Evolutionary conservation across 1,140 invertebrate genomes (phyloP).

Genomic region (Sycobia sp.): DNA sequence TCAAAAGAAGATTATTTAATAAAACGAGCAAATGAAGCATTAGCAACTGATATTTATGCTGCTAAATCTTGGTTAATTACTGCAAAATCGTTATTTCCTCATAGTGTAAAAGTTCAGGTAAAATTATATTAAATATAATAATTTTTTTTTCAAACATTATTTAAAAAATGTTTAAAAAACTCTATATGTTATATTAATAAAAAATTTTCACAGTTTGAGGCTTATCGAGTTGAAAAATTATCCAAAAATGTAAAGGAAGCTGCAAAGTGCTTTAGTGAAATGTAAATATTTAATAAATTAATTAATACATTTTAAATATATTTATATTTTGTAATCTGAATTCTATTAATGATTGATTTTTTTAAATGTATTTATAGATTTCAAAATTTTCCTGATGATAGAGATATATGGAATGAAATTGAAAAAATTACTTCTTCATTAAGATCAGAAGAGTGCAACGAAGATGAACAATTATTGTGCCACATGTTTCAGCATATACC

Average conservation of each 20-base stretch:
- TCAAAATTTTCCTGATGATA: constrained; percentile 67
- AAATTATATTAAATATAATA: constrained; percentile 30
- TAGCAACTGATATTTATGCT: constrained; percentile 73
- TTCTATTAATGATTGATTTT: no score
- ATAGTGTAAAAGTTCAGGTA: constrained; percentile 84
- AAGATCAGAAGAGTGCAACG: constrained; percentile 65
- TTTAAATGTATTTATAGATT: constrained; percentile 56
- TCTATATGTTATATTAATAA: neutral
- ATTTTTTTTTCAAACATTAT: constrained; percentile 19
- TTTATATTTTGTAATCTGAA: constrained; percentile 2
- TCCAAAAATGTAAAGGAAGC: constrained; percentile 80
- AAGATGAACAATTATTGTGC: constrained; percentile 62
- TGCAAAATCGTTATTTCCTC: constrained; percentile 83
- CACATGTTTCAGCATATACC: constrained; percentile 74
- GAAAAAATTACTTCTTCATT: constrained; percentile 77
- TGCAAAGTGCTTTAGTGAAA: constrained; percentile 78
- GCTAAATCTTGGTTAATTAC: constrained; percentile 92
- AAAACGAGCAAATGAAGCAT: constrained; percentile 72
- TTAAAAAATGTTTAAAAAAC: neutral
- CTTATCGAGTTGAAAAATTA: constrained; percentile 80
- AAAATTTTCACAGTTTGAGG: constrained; percentile 70
- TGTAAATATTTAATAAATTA: constrained; percentile 55
- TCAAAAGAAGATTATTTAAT: constrained; percentile 81
- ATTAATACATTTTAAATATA: neutral
- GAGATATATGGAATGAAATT: constrained; percentile 78